Evolutionary conservation across 2,797 vertebrate genomes (phyloP).

Genomic region (Brachyalestes nurse): DNA sequence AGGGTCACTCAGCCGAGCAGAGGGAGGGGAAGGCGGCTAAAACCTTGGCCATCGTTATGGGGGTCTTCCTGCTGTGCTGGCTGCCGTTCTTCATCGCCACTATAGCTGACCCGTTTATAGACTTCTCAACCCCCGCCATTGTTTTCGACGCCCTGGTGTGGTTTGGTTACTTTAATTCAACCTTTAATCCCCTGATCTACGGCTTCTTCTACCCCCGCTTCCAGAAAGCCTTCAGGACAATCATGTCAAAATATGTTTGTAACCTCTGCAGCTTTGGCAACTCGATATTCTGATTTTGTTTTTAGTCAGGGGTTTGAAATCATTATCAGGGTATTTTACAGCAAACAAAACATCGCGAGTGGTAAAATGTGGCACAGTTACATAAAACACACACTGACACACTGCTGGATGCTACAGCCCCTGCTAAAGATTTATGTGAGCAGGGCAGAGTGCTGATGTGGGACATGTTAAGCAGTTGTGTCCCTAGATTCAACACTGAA

Average conservation of each 20-base stretch:
- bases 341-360: too few relatives aligned
- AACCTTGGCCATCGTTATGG: conserved; percentile 56
- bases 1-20: conserved; percentile 32
- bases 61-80: conserved; percentile 56
- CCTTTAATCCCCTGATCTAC: conserved; percentile 50
- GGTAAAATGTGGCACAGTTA: too few relatives aligned
- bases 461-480: too few relatives aligned
- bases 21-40: conserved; percentile 58
- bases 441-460: too few relatives aligned
- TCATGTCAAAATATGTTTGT: conserved; percentile 23
- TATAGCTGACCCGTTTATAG: conserved; percentile 39
- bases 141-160: conserved; percentile 49
- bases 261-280: not conserved
- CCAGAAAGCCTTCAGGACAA: conserved; percentile 34
- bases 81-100: conserved; percentile 49
- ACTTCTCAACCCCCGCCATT: conserved; percentile 36
- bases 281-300: conserved; percentile 2
- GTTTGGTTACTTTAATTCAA: conserved; percentile 51
- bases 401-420: too few relatives aligned
- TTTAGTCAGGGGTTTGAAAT: too few relatives aligned
- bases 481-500: too few relatives aligned
- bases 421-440: too few relatives aligned
- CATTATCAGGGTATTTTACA: too few relatives aligned
- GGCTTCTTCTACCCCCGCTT: conserved; percentile 2
- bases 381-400: too few relatives aligned